Conservation (phyloP, 2,113 vertebrate genomes). For the Phoenicopterus ruber region DNA sequence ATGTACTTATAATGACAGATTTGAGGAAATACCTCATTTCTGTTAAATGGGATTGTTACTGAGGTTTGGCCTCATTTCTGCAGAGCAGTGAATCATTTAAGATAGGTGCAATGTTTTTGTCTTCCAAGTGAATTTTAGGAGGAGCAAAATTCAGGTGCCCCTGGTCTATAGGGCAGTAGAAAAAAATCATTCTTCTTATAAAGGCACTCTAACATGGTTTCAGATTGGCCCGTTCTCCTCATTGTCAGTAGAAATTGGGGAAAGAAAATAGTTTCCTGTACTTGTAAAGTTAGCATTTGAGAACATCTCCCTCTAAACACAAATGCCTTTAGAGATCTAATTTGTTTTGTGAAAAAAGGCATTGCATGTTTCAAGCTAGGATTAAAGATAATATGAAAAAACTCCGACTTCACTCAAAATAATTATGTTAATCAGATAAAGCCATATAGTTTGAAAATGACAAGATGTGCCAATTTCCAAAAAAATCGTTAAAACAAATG, state of each 20-base stretch:
- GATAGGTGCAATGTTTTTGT: background rate
- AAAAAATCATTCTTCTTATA: background rate
- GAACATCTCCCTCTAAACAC: background rate
- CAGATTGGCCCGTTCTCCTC: background rate
- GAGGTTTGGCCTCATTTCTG: background rate
- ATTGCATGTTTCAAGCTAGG: background rate
- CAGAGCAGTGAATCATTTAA: background rate
- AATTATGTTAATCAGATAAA: background rate
- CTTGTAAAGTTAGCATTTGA: background rate
- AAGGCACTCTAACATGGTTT: background rate
- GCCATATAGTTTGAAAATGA: background rate
- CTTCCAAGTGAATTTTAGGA: background rate
- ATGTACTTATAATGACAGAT: background rate
- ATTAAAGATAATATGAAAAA: background rate
- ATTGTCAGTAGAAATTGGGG: background rate
- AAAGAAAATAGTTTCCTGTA: background rate
- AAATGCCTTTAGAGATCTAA: background rate
- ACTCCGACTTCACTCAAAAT: background rate
- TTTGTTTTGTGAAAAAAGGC: background rate
- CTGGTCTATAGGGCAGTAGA: background rate
- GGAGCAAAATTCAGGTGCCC: background rate
- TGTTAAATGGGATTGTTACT: background rate
- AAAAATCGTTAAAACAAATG: background rate
- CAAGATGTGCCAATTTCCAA: background rate
- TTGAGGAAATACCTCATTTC: background rate